Conservation (phyloP, 2,113 vertebrate genomes). For the Cairina moschata region DNA sequence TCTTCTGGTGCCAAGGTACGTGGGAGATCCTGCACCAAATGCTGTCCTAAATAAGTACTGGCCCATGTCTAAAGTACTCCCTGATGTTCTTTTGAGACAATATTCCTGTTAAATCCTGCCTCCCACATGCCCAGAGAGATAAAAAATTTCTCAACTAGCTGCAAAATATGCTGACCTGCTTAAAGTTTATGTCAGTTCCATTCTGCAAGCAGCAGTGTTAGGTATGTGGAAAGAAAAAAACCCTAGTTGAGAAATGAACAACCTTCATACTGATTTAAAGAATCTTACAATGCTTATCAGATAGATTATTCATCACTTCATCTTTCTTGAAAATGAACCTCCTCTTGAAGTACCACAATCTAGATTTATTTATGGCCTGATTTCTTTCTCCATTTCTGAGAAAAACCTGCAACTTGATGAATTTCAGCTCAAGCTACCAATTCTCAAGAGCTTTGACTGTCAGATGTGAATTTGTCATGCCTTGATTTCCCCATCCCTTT, state of each 20-base stretch:
- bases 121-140: neutral
- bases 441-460: neutral
- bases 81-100: neutral
- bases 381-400: neutral
- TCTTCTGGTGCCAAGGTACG: neutral
- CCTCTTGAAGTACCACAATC: neutral
- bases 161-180: neutral
- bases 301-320: neutral
- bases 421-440: neutral
- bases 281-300: neutral
- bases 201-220: neutral
- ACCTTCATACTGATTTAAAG: neutral
- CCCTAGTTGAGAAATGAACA: neutral
- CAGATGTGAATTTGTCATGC: neutral
- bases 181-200: neutral
- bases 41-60: neutral
- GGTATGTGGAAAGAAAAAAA: constrained; percentile 2
- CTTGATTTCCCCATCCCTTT: neutral
- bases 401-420: neutral
- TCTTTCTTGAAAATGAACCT: neutral
- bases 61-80: neutral
- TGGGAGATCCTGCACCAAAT: rapidly evolving
- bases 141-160: neutral
- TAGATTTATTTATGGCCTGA: neutral
- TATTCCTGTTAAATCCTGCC: neutral